Evolutionary conservation across 2,797 vertebrate genomes (phyloP).

Genomic region (Enteromius fasciolatus): DNA sequence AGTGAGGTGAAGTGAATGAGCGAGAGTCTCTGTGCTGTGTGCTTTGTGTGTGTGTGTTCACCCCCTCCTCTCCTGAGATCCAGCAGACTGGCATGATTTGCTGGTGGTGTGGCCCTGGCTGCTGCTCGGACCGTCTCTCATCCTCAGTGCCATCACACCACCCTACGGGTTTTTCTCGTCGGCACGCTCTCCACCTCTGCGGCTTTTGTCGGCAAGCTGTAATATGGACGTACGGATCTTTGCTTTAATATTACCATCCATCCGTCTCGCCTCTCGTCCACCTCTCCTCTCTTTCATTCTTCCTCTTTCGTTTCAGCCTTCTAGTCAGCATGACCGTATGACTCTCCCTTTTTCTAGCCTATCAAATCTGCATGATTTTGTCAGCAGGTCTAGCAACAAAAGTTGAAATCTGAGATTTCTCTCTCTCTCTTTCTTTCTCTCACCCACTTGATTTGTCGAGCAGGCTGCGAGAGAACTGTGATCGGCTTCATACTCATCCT

Average conservation of each 20-base stretch:
- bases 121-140: constrained; percentile 52
- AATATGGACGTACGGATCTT: constrained; percentile 20
- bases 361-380: constrained; percentile 28
- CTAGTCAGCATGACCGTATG: constrained; percentile 22
- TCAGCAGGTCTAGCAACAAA: constrained; percentile 38
- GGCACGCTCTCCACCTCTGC: constrained; percentile 28
- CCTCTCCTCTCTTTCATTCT: constrained; percentile 20
- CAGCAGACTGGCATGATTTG: constrained; percentile 73
- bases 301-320: constrained; percentile 22
- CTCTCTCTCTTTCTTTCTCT: constrained; percentile 29
- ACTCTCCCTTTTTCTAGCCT: constrained; percentile 40
- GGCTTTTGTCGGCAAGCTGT: constrained; percentile 13
- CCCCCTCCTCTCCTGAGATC: constrained; percentile 54
- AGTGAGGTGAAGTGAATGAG: constrained; percentile 59
- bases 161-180: constrained; percentile 22
- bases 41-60: constrained; percentile 34
- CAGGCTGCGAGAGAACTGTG: constrained; percentile 66
- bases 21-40: constrained; percentile 51
- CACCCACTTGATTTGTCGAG: constrained; percentile 61
- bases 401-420: constrained; percentile 57
- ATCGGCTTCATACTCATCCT: constrained; percentile 60
- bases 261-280: constrained; percentile 15
- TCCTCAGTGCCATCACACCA: constrained; percentile 37
- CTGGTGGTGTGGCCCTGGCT: constrained; percentile 70
- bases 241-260: constrained; percentile 40